A percentile compares a stretch with the other conserved stretches of the same genome.
Conservation (phyloP, 2,888 invertebrate genomes). For the Notodonta dromedarius region DNA sequence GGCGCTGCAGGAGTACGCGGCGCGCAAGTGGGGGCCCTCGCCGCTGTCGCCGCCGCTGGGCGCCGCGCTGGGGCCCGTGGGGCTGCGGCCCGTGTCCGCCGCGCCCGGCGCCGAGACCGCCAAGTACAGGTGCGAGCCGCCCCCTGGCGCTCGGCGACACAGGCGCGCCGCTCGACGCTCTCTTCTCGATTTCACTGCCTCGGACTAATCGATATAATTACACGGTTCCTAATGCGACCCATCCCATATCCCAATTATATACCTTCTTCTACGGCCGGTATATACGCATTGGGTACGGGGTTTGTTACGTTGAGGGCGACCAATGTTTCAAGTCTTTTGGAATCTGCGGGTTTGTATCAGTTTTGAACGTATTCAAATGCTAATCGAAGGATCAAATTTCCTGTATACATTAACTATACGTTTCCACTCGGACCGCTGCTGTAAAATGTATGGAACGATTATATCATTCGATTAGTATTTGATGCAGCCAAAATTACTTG, state of each 20-base stretch:
- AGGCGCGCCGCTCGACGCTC: conserved; percentile 12
- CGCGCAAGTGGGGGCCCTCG: conserved; percentile 84
- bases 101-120: conserved; percentile 97
- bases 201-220: neutral
- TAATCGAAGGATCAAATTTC: too few species aligned
- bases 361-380: too few species aligned
- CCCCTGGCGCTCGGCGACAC: conserved; percentile 7
- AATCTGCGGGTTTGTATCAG: too few species aligned
- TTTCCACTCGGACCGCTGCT: too few species aligned
- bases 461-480: too few species aligned
- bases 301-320: too few species aligned
- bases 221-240: neutral
- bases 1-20: conserved; percentile 79
- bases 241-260: neutral
- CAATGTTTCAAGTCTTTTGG: too few species aligned
- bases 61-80: conserved; percentile 87
- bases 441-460: too few species aligned
- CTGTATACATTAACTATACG: too few species aligned
- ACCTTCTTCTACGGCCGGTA: neutral
- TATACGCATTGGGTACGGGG: too few species aligned
- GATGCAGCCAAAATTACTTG: too few species aligned
- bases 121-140: conserved; percentile 84
- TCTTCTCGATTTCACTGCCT: conserved; percentile 12
- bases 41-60: conserved; percentile 89
- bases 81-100: conserved; percentile 84